Evolutionary conservation across 2,113 vertebrate species (phyloP), one percentile per base, ranked within the genome.

Genomic region (Phyllostomus discolor): DNA sequence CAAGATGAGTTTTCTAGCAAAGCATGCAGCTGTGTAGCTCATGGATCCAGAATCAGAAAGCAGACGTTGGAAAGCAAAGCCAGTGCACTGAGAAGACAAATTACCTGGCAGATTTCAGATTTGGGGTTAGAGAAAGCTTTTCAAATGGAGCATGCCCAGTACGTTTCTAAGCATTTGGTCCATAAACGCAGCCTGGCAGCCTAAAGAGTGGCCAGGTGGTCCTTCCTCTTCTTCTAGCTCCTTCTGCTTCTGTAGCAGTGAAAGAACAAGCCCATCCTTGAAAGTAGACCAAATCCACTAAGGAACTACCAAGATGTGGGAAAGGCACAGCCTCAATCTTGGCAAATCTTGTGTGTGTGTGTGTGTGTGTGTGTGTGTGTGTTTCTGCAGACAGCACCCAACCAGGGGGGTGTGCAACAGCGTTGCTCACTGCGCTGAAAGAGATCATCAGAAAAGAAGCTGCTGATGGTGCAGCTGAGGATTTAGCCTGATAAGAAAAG

Each of bases 1-100:
- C 66, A 72, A 78, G 89, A 79, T 78, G 43, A n/a, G 38, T 76
- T 88, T 93, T 57, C 92, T 52, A 75, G 84, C 59, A 91, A 90
- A 89, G 95, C 97, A 97, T 95, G 96, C 96, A 96, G 73, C 76
- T 73, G 15, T 26, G 76, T 15, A 92, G 92, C 94, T 92, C 91
- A 85, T 0, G n/a, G 67, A 93, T 62, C 54, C 84, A 26, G 80
- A 90, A 69, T 4, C 41, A 17, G 78, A 86, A 80, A 69, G 79
- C 64, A 75, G 72, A 57, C 73, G 57, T 33, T 19, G 50, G 84
- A 88, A 89, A 96, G 96, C 48, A 52, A 84, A 97, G 78, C 72
- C 46, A 90, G 66, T 12, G 26, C 31, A 38, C 46, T 75, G 41
- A 69, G 86, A 72, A 93, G 69, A 66, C 38, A 92, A n/a, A 76